Base-by-base conservation (phyloP, 2,888 invertebrate species). In the Drosophila ochracea region DNA sequence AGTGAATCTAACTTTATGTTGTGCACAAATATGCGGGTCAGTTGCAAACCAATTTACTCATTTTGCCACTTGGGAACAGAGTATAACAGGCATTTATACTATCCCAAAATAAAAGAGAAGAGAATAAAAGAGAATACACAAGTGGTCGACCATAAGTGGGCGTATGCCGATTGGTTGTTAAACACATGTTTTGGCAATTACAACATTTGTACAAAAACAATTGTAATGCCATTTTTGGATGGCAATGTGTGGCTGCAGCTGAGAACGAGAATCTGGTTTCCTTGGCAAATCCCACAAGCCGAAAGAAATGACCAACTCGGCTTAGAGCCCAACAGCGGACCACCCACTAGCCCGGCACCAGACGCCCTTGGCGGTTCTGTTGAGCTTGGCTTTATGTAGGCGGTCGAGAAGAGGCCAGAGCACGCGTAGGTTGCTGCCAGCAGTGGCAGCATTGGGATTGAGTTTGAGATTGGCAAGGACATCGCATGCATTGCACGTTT, bases 401-500 rank as follows among this genome's bases (percentile, higher is more conserved):
- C 47, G 9, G 21, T 9, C 21, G 43, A 11, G n/a, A 21, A 2
- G 43, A 43, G 43, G 11, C 11, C 2, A 11, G 21, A 11, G 25
- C 47, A 47, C 67, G 67, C 66, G 73, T 76, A 53, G 62, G 39
- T 43, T 52, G 66, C 30, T 53, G 37, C 11, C 72, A 76, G 54
- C 28, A 19, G 78, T 80, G 75, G 47, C 52, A 66, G 37, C 28
- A 21, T 25, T 21, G 35, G 54, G 10, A 33, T 21, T 53, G 52
- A 31, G n/a, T 31, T 52, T 52, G 10, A 10, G 54, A 35, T 54
- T 54, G 35, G 37, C 54, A 55, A 55, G 10, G 37, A 35, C 64
- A 60, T 65, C 31, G 75, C 80, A 91, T 91, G 84, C 87, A 76
- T 19, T 61, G 81, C 89, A 91, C 91, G 91, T 90, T 69, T 74